Evolutionary conservation across 2,888 invertebrate genomes (phyloP).

Genomic region (Troglohyphantes excavatus): DNA sequence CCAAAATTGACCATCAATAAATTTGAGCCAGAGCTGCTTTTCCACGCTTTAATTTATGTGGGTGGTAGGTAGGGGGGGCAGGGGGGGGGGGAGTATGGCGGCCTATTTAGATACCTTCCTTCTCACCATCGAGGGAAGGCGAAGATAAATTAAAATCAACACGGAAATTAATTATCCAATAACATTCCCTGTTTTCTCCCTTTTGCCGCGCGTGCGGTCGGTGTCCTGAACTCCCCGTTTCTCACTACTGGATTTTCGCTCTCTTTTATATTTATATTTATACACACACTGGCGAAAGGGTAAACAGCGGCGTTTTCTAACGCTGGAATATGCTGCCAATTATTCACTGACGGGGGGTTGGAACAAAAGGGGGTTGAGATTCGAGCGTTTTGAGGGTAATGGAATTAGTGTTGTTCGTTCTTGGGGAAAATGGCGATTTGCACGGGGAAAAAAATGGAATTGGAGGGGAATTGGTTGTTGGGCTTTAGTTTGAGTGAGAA

Average conservation of each 20-base stretch:
- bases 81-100: constrained; percentile 53
- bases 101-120: constrained; percentile 61
- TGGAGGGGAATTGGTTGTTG: background rate
- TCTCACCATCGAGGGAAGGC: background rate
- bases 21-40: constrained; percentile 34
- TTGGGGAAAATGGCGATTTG: background rate
- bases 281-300: constrained; percentile 40
- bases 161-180: constrained; percentile 79
- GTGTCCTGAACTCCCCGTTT: constrained; percentile 14
- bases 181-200: constrained; percentile 76
- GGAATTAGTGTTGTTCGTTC: constrained; percentile 27
- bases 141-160: constrained; percentile 79
- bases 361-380: background rate
- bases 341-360: constrained; percentile 11
- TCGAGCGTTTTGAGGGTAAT: constrained; percentile 9
- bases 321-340: constrained; percentile 44
- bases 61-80: too few species aligned
- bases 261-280: constrained; percentile 2
- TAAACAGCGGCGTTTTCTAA: constrained; percentile 56
- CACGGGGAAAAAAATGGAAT: background rate
- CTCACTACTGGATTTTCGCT: constrained; percentile 13
- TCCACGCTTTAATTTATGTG: constrained; percentile 67
- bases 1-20: constrained; percentile 76
- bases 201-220: constrained; percentile 10
- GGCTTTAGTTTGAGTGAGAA: background rate